A percentile compares a stretch with the other conserved stretches of the same genome.
phyloP scores from a whole-genome alignment of 2,888 invertebrate species.

The Diogma glabrata region DNA sequence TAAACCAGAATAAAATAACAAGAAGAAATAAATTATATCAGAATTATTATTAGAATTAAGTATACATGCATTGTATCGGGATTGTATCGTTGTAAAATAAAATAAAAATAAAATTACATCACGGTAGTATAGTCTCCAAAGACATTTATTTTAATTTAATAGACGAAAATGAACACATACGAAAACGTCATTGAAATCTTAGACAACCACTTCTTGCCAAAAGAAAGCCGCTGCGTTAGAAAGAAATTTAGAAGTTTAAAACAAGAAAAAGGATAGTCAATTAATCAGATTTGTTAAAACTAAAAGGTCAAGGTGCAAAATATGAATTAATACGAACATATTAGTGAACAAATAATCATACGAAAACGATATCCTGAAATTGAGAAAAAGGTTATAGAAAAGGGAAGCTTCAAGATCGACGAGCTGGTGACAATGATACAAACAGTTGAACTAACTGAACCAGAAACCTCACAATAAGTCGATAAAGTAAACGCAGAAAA shows the following conservation, averaged over 20 bases:
- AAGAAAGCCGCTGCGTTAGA: conserved; percentile 16
- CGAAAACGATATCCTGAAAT: background rate
- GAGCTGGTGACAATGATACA: background rate
- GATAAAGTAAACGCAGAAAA: background rate
- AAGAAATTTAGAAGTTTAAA: conserved; percentile 21
- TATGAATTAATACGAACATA: conserved; percentile 2
- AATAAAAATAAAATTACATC: too few relatives aligned
- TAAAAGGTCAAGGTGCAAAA: conserved; percentile 11
- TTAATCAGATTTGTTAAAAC: conserved; percentile 23
- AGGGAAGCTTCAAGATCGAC: background rate
- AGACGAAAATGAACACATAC: background rate
- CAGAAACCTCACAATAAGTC: background rate
- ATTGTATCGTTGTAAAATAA: too few relatives aligned
- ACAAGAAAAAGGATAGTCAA: conserved; percentile 23
- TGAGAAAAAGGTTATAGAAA: background rate
- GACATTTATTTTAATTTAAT: background rate
- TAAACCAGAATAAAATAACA: too few relatives aligned
- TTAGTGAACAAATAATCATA: background rate
- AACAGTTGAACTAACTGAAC: background rate
- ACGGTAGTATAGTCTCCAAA: background rate
- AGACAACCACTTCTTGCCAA: background rate
- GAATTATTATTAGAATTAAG: too few relatives aligned
- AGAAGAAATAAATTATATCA: too few relatives aligned
- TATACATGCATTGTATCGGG: too few relatives aligned
- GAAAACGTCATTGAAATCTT: conserved; percentile 1